Evolutionary conservation across 2,888 invertebrate genomes (phyloP).

Genomic region (Eupsilia transversa): DNA sequence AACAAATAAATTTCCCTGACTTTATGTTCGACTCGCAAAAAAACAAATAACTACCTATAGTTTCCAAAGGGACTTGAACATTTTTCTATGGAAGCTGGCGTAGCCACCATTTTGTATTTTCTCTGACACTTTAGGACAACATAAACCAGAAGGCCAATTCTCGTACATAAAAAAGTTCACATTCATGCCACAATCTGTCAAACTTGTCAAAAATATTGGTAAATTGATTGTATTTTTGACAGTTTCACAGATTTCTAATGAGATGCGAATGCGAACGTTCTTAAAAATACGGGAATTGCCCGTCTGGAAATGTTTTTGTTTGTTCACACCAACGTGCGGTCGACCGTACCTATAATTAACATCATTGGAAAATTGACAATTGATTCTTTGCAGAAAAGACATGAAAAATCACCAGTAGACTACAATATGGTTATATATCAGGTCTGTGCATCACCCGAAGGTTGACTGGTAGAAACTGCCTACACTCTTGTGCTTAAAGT

Average conservation of each 20-base stretch:
- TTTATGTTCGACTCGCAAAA: not conserved
- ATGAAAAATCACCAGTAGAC: not conserved
- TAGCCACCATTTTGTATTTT: not conserved
- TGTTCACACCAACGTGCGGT: not conserved
- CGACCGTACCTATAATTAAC: not conserved
- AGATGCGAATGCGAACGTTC: no score
- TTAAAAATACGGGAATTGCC: no score
- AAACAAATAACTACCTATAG: not conserved
- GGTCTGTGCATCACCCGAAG: not conserved
- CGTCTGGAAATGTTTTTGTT: no score
- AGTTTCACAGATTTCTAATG: no score
- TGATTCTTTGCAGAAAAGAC: not conserved
- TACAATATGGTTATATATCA: not conserved
- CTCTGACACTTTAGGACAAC: not conserved
- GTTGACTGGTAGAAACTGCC: not conserved
- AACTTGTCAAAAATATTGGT: no score
- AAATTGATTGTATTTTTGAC: no score
- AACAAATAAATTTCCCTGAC: not conserved
- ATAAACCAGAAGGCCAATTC: no score
- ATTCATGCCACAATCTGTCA: no score
- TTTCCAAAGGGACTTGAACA: not conserved
- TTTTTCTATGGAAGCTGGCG: not conserved
- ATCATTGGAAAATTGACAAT: not conserved
- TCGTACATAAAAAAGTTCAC: no score
- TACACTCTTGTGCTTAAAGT: not conserved